Evolutionary conservation across 2,888 invertebrate species (phyloP), one percentile per base, ranked within the genome.

Genomic region (Ennomos fuscantarius): DNA sequence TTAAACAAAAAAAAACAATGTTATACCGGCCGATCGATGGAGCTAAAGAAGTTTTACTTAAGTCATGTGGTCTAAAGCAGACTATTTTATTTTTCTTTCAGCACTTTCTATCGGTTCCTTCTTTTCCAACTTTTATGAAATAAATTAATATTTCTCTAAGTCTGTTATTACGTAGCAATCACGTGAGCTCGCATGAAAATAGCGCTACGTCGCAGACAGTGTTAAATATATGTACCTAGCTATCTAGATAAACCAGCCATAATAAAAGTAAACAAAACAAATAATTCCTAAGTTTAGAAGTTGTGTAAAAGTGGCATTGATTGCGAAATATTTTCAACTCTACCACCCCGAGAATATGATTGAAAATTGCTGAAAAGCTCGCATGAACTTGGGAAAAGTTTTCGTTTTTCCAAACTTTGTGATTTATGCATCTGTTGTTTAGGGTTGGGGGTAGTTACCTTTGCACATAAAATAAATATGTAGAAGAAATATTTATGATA

Each of bases 191-290:
- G 45, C 39, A 34, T 48, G 47, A 48, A 44, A 40, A 10, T 43
- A 13, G 3, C 13, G 9, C 12, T 46, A 36, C 15, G 32, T 35
- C 37, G 41, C 58, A 59, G 53, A 50, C 58, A 48, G 36, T 43
- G 36, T 32, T 33, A 59, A 50, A 59, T 48, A 33, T 53, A 41
- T 41, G 11, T 15, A 13, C 24, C 24, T 34, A 10, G 12, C 45
- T 33, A 48, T 44, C 50, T 55, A 24, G 24, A 24, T 24, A 24
- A 24, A 24, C 43, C 42, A 56, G 42, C 44, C 45, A 57, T 50
- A 49, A 60, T 53, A 61, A 61, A 56, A 49, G 42, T 40, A 61
- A 55, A 37, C 44, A 34, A 52, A 55, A 55, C 52, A 43, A 55
- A 40, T 46, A 46, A 43, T 41, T 36, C 34, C 8, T 45, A 50